Base-by-base conservation (phyloP, 2,113 vertebrate genomes). In the Tor tambroides region DNA sequence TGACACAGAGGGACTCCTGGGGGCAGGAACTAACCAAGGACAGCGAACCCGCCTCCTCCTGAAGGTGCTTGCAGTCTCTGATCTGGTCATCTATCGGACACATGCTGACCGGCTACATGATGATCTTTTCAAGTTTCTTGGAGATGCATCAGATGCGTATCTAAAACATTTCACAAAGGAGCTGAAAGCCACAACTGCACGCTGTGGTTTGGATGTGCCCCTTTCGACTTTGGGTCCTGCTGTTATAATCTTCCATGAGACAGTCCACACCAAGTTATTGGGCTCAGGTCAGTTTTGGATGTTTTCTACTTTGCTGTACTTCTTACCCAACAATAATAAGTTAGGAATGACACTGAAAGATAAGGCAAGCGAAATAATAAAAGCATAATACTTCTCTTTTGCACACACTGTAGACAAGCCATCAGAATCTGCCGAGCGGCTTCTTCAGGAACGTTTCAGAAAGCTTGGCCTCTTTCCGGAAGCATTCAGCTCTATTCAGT, bases 171-270 rank as follows among this genome's bases (percentile, higher is more conserved):
- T 99, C 92, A 97, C 97, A 59, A 96, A 95, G 93, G 98, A 99
- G 92, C 94, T 99, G 89, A 99, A 99, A 93, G 98, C 97, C 79
- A 99, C 98, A 4, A 98, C 98, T 86, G 95, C 96, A 51, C 97
- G 98, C 83, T 99, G 98, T 90, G 98, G 98, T 67, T 95, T 99
- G 84, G 98, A 99, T 80, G 98, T 99, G 85, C 98, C 98, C 19
- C 93, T 99, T 79, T 99, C 98, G 88, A 98, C 98, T 0, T 93
- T 99, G 91, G 98, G 98, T 82, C 98, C 98, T 1, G 97, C 96
- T 6, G 98, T 99, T 79, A 96, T 99, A 90, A 98, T 99, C 94
- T 99, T 99, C 94, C 98, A 99, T 0, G 98, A 99, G 95, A 99
- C 98, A 28, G 96, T 99, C 49, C 98, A 99, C 91, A 99, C 98